Conservation (phyloP, 2,113 vertebrate genomes). For the Camelus bactrianus region DNA sequence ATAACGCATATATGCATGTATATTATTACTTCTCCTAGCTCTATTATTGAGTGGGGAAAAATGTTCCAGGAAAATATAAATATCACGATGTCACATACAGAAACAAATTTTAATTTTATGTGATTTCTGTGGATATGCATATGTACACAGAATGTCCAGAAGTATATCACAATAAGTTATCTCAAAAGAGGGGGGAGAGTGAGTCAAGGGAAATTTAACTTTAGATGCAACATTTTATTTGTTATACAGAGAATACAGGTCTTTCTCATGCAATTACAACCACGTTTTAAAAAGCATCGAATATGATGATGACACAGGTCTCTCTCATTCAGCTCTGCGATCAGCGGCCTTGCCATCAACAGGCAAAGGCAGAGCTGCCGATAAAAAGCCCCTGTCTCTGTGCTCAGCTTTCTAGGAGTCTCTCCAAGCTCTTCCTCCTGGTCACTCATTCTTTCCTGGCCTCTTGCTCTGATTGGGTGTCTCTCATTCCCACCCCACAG, state of each 20-base stretch:
- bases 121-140: neutral
- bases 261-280: neutral
- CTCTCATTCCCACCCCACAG: neutral
- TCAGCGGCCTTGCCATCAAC: neutral
- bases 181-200: neutral
- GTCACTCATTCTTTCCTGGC: neutral
- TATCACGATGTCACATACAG: neutral
- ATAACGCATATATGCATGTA: neutral
- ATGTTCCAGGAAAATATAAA: neutral
- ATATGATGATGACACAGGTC: neutral
- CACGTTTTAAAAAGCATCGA: neutral
- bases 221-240: neutral
- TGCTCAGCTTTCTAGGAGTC: neutral
- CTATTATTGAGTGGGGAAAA: neutral
- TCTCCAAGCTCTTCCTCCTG: neutral
- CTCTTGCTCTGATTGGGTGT: neutral
- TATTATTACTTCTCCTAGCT: neutral
- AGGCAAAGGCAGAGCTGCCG: neutral
- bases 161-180: neutral
- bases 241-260: neutral
- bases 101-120: neutral
- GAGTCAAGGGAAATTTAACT: neutral
- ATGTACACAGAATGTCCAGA: neutral
- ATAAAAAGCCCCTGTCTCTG: neutral
- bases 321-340: neutral